Conservation (phyloP, 2,797 vertebrate species). For the Zenarchopterus dispar region DNA sequence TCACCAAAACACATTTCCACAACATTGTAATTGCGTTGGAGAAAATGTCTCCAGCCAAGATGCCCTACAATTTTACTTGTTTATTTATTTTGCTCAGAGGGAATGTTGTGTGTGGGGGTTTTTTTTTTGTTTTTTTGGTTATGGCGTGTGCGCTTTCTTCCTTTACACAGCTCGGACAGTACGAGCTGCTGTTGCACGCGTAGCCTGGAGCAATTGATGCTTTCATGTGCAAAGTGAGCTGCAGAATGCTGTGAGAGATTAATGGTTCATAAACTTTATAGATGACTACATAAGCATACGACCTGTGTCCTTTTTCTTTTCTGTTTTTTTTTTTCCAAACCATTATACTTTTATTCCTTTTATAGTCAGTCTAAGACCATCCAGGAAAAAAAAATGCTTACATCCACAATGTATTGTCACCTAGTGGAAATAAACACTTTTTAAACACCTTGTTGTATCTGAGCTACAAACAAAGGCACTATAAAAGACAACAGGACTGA, state of each 20-base stretch:
- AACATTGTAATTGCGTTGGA: constrained; percentile 47
- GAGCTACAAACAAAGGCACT: background rate
- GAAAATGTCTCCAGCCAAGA: constrained; percentile 35
- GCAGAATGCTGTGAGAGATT: constrained; percentile 68
- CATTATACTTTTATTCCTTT: constrained; percentile 43
- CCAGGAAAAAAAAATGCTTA: constrained; percentile 35
- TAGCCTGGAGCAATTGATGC: constrained; percentile 72
- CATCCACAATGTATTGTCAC: constrained; percentile 19
- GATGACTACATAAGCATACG: constrained; percentile 60
- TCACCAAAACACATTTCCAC: constrained; percentile 40
- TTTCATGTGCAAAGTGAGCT: constrained; percentile 71
- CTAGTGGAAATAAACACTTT: background rate
- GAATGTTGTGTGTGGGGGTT: constrained; percentile 31
- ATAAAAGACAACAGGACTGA: background rate
- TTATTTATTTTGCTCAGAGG: constrained; percentile 19
- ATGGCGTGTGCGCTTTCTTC: constrained; percentile 31
- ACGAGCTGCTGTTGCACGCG: constrained; percentile 66
- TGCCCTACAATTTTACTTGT: constrained; percentile 19
- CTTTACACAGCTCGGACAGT: constrained; percentile 47
- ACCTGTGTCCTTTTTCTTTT: constrained; percentile 37
- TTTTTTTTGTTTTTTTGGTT: too few species aligned
- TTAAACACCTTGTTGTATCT: constrained; percentile 6
- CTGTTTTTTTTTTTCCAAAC: constrained; percentile 7
- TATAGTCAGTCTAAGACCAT: constrained; percentile 36
- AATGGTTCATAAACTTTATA: constrained; percentile 80